A percentile compares a stretch with the other conserved stretches of the same genome.
These are phyloP conservation scores for Plebejus argus DNA, from an alignment of 2,888 invertebrate genomes.

Conservation along the genomic window DNA sequence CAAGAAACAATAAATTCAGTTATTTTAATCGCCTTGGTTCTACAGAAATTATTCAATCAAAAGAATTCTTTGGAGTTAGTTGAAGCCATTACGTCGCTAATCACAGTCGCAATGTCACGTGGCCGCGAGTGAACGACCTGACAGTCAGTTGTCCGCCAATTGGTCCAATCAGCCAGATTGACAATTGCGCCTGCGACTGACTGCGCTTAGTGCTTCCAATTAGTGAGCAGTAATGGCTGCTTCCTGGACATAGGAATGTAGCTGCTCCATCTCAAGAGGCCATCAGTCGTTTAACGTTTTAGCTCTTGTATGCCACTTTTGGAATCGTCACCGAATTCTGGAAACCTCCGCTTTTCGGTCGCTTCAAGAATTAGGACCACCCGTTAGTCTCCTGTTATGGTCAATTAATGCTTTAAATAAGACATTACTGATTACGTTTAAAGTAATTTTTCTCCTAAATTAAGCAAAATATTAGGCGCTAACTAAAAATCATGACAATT, in stretches of 20 bases:
- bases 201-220: constrained; percentile 12
- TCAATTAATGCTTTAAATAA: no score
- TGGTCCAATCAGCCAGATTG: constrained; percentile 14
- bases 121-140: neutral
- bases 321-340: no score
- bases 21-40: neutral
- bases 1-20: no score
- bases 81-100: neutral
- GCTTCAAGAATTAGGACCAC: no score
- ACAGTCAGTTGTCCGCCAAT: neutral
- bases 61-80: neutral
- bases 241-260: constrained; percentile 4
- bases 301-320: neutral
- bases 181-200: constrained; percentile 18
- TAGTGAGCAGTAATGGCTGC: neutral
- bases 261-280: neutral
- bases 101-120: neutral
- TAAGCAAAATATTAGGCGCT: no score
- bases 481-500: no score
- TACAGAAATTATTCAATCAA: neutral
- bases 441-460: no score
- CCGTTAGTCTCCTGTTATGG: no score
- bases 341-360: no score
- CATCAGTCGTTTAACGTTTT: neutral
- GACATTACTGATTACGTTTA: no score